A percentile compares a stretch with the other conserved stretches of the same genome.
Evolutionary conservation across 2,888 invertebrate species (phyloP).

Genomic region (Rhyacophila evoluta): DNA sequence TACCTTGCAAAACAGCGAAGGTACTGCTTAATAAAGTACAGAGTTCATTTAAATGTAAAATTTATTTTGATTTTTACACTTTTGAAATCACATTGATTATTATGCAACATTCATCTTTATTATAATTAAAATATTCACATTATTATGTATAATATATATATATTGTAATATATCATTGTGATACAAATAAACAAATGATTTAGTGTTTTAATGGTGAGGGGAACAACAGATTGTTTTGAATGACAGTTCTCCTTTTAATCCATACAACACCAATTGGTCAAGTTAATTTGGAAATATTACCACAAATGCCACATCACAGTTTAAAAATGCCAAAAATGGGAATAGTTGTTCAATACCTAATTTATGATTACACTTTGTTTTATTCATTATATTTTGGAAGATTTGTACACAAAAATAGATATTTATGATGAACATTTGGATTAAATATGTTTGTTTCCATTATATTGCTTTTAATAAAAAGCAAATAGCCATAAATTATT

Average conservation of each 20-base stretch:
- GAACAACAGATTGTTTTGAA: conserved; percentile 35
- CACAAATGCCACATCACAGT: conserved; percentile 51
- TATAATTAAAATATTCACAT: conserved; percentile 77
- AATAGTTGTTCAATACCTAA: background rate
- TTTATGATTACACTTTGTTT: background rate
- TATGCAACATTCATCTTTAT: conserved; percentile 74
- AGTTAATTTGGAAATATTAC: conserved; percentile 53
- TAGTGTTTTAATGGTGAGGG: conserved; percentile 42
- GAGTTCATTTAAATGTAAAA: conserved; percentile 68
- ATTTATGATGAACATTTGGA: too few relatives aligned
- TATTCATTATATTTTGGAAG: background rate
- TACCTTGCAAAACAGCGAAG: too few relatives aligned
- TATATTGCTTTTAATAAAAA: background rate
- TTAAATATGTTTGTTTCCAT: background rate
- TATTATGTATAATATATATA: conserved; percentile 55
- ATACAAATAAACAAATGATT: conserved; percentile 49
- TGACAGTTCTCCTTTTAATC: conserved; percentile 45
- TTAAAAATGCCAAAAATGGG: conserved; percentile 18
- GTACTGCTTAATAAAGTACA: too few relatives aligned
- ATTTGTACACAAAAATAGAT: conserved; percentile 13
- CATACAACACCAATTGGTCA: conserved; percentile 55
- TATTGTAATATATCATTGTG: conserved; percentile 34
- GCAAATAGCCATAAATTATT: background rate
- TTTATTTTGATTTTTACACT: conserved; percentile 73
- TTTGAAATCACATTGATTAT: conserved; percentile 70